Conservation (phyloP, 2,888 invertebrate genomes). For the Scaptomyza reducta region DNA sequence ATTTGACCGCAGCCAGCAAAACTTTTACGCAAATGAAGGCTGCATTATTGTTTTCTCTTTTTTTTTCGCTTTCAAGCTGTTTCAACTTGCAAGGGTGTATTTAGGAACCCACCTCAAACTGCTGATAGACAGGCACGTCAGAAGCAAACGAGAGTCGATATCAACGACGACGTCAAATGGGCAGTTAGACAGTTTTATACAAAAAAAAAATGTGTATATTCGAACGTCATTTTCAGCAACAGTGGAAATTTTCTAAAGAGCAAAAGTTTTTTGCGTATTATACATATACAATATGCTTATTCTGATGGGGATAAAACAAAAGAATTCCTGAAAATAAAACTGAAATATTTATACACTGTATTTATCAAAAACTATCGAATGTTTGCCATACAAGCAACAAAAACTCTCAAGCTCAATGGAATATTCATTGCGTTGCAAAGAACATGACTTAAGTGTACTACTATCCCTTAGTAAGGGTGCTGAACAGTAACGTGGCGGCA, state of each 20-base stretch:
- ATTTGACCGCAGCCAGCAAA: conserved; percentile 76
- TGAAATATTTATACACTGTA: not conserved
- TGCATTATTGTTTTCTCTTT: conserved; percentile 59
- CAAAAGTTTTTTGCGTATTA: conserved; percentile 59
- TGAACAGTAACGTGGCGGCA: not conserved
- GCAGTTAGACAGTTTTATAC: conserved; percentile 37
- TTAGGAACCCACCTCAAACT: conserved; percentile 44
- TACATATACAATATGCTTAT: conserved; percentile 42
- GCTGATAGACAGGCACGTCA: conserved; percentile 34
- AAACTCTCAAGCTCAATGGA: too few species aligned
- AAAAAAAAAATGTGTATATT: not conserved
- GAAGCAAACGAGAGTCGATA: conserved; percentile 38
- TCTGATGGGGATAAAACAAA: not conserved
- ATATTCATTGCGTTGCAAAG: not conserved
- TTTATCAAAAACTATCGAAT: too few species aligned
- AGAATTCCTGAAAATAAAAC: not conserved
- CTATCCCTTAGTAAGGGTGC: not conserved
- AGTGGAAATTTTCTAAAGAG: conserved; percentile 43
- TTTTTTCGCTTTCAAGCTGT: not conserved
- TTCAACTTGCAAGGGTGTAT: conserved; percentile 9
- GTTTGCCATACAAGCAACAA: too few species aligned
- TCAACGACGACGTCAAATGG: conserved; percentile 32
- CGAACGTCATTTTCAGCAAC: conserved; percentile 29
- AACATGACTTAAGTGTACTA: not conserved
- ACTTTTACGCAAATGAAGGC: conserved; percentile 75